Base-by-base conservation (phyloP, 2,888 invertebrate genomes). In the Fragum whitleyi region DNA sequence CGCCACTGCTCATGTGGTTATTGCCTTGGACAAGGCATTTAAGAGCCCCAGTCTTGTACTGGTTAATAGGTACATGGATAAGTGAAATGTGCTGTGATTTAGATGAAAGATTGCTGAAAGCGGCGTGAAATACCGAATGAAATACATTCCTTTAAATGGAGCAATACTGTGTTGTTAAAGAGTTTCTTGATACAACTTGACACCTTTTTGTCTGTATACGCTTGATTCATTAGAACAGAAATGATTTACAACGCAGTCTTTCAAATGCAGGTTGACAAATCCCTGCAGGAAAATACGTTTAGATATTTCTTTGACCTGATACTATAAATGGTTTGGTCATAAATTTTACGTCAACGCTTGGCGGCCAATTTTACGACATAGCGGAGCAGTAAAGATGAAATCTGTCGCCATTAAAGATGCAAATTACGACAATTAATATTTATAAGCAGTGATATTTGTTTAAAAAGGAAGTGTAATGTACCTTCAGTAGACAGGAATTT, bases 331-430 rank as follows among this genome's bases (percentile, higher is more conserved):
- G 47, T 16, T 9, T 5, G 19, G 19, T n/a, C 47, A 47, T 47
- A 47, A 47, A 47, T 47, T 47, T 47, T 47, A 47, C 47, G 47
- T 47, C 47, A 47, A 47, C 47, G 47, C 47, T 47, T n/a, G 47
- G n/a, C 47, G 47, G 47, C 47, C 14, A 47, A 47, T 14, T 47
- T 47, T 47, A 47, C 47, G 47, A 47, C 47, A 47, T 47, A 19
- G n/a, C 47, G 5, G 47, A 47, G 47, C 47, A 19, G 47, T 47
- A 47, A 47, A 47, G 47, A 47, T 47, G 47, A 47, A 47, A 47
- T 19, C n/a, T 47, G 47, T 47, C 47, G 47, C 47, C 47, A 47
- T 47, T 47, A 47, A 47, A 14, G 47, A 47, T 47, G 47, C 47
- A 47, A 47, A 47, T 47, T 47, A 47, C 47, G 47, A 47, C 47